Evolutionary conservation across 2,888 invertebrate genomes (phyloP), one percentile per base, ranked within the genome.

Genomic region (Pristionchus mayeri): DNA sequence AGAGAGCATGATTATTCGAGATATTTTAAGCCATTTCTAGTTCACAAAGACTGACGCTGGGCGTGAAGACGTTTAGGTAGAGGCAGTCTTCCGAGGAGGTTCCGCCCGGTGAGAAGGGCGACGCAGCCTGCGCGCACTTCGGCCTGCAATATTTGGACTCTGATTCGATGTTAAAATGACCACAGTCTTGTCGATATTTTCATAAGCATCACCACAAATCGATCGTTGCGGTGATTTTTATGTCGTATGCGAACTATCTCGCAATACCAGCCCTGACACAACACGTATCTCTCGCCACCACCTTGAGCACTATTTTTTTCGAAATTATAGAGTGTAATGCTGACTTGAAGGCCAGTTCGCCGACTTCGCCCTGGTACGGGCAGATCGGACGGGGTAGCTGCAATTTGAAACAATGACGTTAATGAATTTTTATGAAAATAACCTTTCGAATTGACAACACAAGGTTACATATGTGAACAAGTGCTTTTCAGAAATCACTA

Each of bases 311-410:
- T 9, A 40, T 16, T 67, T n/a, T 67, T 34, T 11, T 21, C 71
- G 34, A 9, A 21, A 67, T 21, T 44, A 6, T 18, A 18, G 40
- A 34, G 37, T 2, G 21, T 18, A 9, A 67, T 37, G 9, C 75
- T 44, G 0, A 75, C 44, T 44, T 75, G 48, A 44, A 75, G 11
- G 27, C 44, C 16, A 44, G 40, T 13, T 48, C 48, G 40, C 75
- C 75, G 44, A 75, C 75, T 3, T 75, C 75, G 40, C 75, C 75
- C 44, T 40, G n/a, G 27, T 75, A 75, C 27, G 13, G 40, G 2
- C 75, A 75, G n/a, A 75, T 75, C 11, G 75, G 75, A 24, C 48
- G 44, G 44, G 75, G 75, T 6, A 75, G 18, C 75, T 75, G 44
- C 4, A 75, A 75, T n/a, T n/a, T 24, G 24, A 16, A 44, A 1